Evolutionary conservation across 1,140 invertebrate species (phyloP).

Genomic region (Charaxes varanes): DNA sequence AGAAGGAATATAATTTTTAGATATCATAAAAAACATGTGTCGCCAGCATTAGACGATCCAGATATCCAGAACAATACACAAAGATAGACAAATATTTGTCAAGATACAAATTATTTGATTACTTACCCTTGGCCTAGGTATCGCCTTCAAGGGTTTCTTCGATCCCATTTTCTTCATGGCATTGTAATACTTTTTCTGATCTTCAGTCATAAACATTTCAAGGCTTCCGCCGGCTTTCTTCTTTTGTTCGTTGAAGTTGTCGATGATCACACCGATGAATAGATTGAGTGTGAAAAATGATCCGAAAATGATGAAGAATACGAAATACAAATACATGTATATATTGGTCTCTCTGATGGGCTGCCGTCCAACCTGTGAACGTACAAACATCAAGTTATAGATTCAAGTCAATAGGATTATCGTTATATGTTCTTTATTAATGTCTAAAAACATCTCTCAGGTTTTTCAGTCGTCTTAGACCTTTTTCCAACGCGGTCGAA

Average conservation of each 20-base stretch:
- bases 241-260: slow-evolving; percentile 99
- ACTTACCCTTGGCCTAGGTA: slow-evolving; percentile 92
- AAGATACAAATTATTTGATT: no score
- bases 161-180: slow-evolving; percentile 99
- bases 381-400: no score
- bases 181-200: slow-evolving; percentile 99
- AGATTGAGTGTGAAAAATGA: slow-evolving; percentile 98
- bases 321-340: slow-evolving; percentile 98
- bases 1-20: slow-evolving; percentile 31
- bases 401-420: background rate
- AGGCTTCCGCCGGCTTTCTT: slow-evolving; percentile 98
- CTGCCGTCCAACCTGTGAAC: slow-evolving; percentile 91
- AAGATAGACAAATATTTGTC: no score
- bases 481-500: no score
- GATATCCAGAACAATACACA: no score
- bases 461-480: no score
- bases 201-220: slow-evolving; percentile 99
- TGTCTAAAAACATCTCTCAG: no score
- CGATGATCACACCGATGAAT: slow-evolving; percentile 98
- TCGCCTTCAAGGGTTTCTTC: slow-evolving; percentile 98
- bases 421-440: no score
- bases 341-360: slow-evolving; percentile 95
- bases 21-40: background rate
- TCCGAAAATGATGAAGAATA: slow-evolving; percentile 97
- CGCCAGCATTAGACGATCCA: background rate